Conservation (phyloP, 2,888 invertebrate species). For the Rotaria sp. region DNA sequence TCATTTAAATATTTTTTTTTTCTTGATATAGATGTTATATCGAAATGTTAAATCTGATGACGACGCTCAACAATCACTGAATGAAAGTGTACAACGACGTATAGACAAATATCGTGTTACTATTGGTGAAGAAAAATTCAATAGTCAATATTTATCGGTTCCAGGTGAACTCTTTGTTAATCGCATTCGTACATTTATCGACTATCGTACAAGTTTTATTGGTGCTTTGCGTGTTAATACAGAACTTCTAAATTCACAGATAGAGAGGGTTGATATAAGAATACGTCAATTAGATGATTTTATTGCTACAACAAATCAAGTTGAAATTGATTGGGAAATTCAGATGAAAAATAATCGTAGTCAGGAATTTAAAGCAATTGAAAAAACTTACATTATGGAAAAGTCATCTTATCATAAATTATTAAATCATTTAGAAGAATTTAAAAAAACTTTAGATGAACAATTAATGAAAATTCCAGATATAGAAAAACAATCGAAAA, state of each 20-base stretch:
- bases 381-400: background rate
- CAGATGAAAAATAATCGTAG: background rate
- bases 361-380: background rate
- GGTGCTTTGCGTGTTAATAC: background rate
- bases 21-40: background rate
- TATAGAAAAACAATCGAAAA: background rate
- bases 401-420: background rate
- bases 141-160: background rate
- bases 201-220: background rate
- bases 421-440: background rate
- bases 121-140: background rate
- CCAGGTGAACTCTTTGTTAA: background rate
- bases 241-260: background rate
- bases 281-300: background rate
- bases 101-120: background rate
- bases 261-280: background rate
- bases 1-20: no score
- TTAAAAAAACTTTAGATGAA: background rate
- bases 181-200: background rate
- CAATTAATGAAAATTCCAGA: background rate
- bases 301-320: background rate
- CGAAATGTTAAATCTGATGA: background rate
- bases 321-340: background rate
- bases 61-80: background rate
- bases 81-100: background rate